Base-by-base conservation (phyloP, 1,140 invertebrate genomes). In the Nautilus pompilius region DNA sequence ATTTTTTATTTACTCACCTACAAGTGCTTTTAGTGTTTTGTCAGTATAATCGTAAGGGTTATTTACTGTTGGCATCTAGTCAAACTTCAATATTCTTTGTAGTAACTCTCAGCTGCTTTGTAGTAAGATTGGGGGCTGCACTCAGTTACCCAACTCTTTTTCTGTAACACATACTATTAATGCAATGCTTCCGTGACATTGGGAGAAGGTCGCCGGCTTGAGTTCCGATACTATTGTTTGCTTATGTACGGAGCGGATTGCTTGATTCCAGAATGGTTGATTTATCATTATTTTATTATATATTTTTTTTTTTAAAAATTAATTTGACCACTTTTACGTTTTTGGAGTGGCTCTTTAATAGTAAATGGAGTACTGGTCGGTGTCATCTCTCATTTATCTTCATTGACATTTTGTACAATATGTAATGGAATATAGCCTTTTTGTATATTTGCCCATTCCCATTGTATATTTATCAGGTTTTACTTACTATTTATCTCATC, bases 401-500 rank as follows among this genome's bases (percentile, higher is more conserved):
- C 15, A 53, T n/a, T n/a, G n/a, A 41, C 49, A 53, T 53, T 53
- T 20, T 53, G 49, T 53, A 53, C 24, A 24, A 53, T 53, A 53
- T 53, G 49, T 53, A 53, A 53, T 53, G 49, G 20, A 53, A 28
- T 53, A 17, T 53, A 53, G 49, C 49, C 49, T 53, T 53, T 53
- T 20, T 53, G 49, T 53, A 53, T 53, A 53, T 53, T 53, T 53
- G 2, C 49, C 49, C 49, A 2, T 53, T 53, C 49, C 49, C 49
- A 53, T 53, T 53, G 49, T 53, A 53, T 53, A 53, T 53, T 53
- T 53, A 53, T 53, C 49, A 53, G 49, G 49, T 53, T 53, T 6
- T 53, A 24, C 26, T 53, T 6, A 53, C n/a, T 53, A 53, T 53
- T 53, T 53, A 53, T 53, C 49, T 53, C 49, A 53, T 53, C 49